phyloP scores from a whole-genome alignment of 2,888 invertebrate genomes.

The Ceramica pisi region DNA sequence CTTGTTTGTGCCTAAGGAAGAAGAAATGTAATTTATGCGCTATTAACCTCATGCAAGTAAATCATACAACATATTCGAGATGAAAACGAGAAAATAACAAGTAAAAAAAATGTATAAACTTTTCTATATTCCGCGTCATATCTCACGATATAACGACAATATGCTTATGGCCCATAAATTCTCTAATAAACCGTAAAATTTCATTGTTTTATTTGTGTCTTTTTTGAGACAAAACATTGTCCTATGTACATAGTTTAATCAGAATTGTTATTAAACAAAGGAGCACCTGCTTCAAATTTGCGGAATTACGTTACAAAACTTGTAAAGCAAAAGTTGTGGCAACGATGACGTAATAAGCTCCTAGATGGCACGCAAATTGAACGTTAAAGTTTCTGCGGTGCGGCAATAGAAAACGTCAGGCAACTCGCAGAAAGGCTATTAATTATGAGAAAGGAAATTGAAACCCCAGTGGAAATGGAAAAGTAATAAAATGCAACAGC shows the following conservation, averaged over 20 bases:
- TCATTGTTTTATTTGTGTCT: constrained; percentile 72
- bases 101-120: constrained; percentile 59
- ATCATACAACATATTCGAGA: constrained; percentile 58
- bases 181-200: constrained; percentile 84
- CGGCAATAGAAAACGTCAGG: constrained; percentile 85
- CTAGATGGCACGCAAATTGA: constrained; percentile 83
- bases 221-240: constrained; percentile 48
- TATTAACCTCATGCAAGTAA: constrained; percentile 39
- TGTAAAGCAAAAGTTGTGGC: constrained; percentile 54
- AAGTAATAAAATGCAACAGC: constrained; percentile 91
- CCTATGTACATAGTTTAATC: constrained; percentile 14
- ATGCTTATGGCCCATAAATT: constrained; percentile 84
- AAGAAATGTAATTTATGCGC: constrained; percentile 22
- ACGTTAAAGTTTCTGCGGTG: constrained; percentile 83
- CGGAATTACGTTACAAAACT: constrained; percentile 44
- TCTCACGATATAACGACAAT: constrained; percentile 80
- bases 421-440: constrained; percentile 87
- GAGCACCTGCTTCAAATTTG: constrained; percentile 22
- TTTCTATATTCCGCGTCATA: constrained; percentile 75
- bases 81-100: constrained; percentile 51
- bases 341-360: constrained; percentile 72
- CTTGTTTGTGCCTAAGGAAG: neutral
- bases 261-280: constrained; percentile 35
- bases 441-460: constrained; percentile 90
- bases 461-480: constrained; percentile 90